phyloP scores from a whole-genome alignment of 2,888 invertebrate species.

The Drosophila picticornis region DNA sequence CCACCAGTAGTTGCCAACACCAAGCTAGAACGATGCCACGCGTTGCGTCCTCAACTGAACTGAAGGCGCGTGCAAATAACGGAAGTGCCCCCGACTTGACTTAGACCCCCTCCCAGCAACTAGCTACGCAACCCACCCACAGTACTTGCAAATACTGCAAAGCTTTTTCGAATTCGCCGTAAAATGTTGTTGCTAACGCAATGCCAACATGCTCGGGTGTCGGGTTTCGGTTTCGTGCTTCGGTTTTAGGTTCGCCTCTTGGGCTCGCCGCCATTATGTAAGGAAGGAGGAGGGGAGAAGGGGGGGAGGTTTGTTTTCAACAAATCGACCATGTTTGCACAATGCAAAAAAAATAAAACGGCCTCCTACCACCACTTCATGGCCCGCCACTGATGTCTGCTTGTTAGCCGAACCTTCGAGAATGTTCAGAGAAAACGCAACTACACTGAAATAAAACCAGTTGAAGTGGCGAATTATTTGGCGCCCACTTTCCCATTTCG shows the following conservation, averaged over 20 bases:
- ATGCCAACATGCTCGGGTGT: slow-evolving; percentile 32
- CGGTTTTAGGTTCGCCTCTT: slow-evolving; percentile 7
- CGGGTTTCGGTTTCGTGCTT: slow-evolving; percentile 10
- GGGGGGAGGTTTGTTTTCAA: slow-evolving; percentile 52
- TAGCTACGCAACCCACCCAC: background rate
- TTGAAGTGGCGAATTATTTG: background rate
- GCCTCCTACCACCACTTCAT: background rate
- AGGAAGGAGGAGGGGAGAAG: too few species aligned
- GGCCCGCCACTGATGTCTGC: slow-evolving; percentile 7
- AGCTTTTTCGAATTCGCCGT: slow-evolving; percentile 66
- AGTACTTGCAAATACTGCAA: slow-evolving; percentile 12
- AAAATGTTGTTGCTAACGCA: slow-evolving; percentile 46
- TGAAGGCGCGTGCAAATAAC: slow-evolving; percentile 38
- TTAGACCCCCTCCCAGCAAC: slow-evolving; percentile 17
- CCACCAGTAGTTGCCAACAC: slow-evolving; percentile 3
- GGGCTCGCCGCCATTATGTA: slow-evolving; percentile 18
- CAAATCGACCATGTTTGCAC: slow-evolving; percentile 63
- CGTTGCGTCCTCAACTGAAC: slow-evolving; percentile 15
- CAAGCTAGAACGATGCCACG: slow-evolving; percentile 12
- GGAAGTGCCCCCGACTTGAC: slow-evolving; percentile 55
- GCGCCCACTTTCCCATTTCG: background rate
- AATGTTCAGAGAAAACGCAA: slow-evolving; percentile 41
- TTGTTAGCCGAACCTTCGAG: slow-evolving; percentile 50
- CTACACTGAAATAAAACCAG: slow-evolving; percentile 36
- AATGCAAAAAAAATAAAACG: slow-evolving; percentile 12